These are phyloP conservation scores for Drymonia ruficornis DNA, from an alignment of 2,888 invertebrate species.

Conservation along the genomic window DNA sequence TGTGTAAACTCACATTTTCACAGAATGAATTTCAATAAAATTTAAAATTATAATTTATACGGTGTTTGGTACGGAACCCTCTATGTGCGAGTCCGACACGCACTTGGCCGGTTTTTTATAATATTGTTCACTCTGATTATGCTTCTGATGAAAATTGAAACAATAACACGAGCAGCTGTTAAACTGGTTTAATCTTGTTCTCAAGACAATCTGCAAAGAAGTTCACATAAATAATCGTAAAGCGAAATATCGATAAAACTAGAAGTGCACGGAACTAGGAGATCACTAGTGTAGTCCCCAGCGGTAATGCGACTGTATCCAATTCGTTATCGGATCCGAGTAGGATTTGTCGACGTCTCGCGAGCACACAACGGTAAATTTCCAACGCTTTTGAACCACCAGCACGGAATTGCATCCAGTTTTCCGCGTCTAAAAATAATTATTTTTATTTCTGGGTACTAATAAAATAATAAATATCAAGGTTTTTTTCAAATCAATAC, in stretches of 20 bases:
- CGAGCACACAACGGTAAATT: constrained; percentile 57
- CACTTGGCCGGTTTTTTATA: no score
- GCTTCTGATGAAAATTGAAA: no score
- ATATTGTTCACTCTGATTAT: no score
- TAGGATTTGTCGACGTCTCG: constrained; percentile 69
- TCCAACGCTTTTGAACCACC: constrained; percentile 47
- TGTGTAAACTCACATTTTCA: no score
- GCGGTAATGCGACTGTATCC: constrained; percentile 70
- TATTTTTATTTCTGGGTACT: constrained; percentile 1
- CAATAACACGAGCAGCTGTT: no score
- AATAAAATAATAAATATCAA: neutral
- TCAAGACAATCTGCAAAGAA: neutral
- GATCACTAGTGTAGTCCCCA: constrained; percentile 47
- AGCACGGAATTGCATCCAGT: constrained; percentile 26
- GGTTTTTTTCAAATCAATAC: neutral
- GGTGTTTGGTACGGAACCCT: no score
- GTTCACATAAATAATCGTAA: constrained; percentile 29
- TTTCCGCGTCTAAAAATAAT: neutral
- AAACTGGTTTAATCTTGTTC: no score
- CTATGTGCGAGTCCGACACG: no score
- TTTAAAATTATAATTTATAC: no score
- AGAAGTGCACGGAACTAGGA: constrained; percentile 24
- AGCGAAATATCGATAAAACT: constrained; percentile 41
- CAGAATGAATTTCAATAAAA: no score
- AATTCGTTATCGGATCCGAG: constrained; percentile 73